phyloP scores from a whole-genome alignment of 2,113 vertebrate species.

The Oryzias javanicus region DNA sequence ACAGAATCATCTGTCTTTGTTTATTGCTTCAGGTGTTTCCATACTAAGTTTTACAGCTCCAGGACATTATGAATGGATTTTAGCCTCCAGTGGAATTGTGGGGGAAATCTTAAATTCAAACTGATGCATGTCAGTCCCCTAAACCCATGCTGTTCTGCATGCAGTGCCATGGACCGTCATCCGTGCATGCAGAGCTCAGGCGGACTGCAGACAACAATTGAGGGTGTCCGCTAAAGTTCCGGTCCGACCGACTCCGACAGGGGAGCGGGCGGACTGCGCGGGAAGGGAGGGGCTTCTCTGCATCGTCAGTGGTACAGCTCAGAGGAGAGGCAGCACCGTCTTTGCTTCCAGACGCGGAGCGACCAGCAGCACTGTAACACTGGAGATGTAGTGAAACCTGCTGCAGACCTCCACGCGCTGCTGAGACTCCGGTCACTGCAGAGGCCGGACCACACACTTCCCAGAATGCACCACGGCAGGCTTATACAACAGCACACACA shows the following conservation, averaged over 20 bases:
- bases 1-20: too few relatives aligned
- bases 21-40: too few relatives aligned
- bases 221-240: constrained; percentile 43
- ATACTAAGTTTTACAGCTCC: not conserved
- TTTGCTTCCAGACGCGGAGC: constrained; percentile 13
- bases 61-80: constrained; percentile 15
- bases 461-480: constrained; percentile 7
- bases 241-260: constrained; percentile 41
- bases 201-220: constrained; percentile 39
- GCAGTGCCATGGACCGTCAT: constrained; percentile 62
- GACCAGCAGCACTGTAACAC: constrained; percentile 38
- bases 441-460: constrained; percentile 52
- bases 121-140: constrained; percentile 58
- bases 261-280: constrained; percentile 46
- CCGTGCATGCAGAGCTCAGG: constrained; percentile 73
- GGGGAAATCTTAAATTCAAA: constrained; percentile 26
- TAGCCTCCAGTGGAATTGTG: constrained; percentile 15
- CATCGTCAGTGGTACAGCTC: constrained; percentile 53
- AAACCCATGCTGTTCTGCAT: constrained; percentile 71
- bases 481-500: constrained; percentile 6
- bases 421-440: constrained; percentile 51
- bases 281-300: constrained; percentile 48
- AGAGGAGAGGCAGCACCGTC: constrained; percentile 7
- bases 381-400: constrained; percentile 54
- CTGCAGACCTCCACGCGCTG: constrained; percentile 40